Percentiles rank a stretch among this genome's conserved stretches.
These are phyloP conservation scores for Xerus inauris DNA, from an alignment of 2,113 vertebrate genomes.

Conservation along the genomic window DNA sequence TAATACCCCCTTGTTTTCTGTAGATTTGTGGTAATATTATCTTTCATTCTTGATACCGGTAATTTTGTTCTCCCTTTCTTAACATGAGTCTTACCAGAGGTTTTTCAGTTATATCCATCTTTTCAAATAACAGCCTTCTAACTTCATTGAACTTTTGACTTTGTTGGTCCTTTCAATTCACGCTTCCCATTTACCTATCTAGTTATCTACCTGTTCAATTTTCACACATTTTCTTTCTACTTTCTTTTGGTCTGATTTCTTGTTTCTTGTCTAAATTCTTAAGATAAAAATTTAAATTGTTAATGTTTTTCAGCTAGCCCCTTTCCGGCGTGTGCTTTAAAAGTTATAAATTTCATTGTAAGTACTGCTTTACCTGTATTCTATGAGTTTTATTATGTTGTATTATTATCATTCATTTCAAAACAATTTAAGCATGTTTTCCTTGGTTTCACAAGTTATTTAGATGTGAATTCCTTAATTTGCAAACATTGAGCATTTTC, in stretches of 20 bases:
- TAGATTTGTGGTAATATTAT: background rate
- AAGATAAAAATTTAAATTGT: background rate
- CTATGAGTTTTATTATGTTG: background rate
- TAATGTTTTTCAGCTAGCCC: background rate
- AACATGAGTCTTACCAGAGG: background rate
- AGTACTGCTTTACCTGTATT: background rate
- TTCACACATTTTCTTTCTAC: background rate
- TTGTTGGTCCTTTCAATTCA: background rate
- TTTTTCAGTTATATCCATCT: background rate
- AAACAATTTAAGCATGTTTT: background rate
- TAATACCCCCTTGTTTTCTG: background rate
- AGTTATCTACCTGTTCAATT: background rate
- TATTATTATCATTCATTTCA: background rate
- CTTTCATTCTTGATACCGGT: background rate
- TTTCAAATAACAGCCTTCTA: background rate
- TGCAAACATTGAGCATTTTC: background rate
- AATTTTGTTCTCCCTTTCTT: background rate
- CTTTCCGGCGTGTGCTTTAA: background rate
- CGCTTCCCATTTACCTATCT: background rate
- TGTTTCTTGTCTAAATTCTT: background rate
- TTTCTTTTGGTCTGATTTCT: background rate
- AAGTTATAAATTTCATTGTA: background rate
- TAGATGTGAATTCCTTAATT: constrained; percentile 15
- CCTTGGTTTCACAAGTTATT: background rate
- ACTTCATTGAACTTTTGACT: background rate